Percentiles rank a stretch among this genome's conserved stretches.
phyloP scores from a whole-genome alignment of 2,113 vertebrate species.

The Ondatra zibethicus region DNA sequence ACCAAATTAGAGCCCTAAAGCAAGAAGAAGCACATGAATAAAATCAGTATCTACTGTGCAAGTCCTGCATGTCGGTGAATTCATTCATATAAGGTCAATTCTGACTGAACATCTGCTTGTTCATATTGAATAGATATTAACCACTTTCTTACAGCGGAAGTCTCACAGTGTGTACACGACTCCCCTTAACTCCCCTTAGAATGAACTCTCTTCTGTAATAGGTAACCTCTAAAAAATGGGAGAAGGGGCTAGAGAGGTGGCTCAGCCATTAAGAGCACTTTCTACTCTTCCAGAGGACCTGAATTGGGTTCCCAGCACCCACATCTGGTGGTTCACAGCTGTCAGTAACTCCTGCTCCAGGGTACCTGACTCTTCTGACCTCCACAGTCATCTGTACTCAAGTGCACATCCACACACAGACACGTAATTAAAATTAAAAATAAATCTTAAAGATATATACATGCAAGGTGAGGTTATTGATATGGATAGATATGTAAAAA shows the following conservation, averaged over 20 bases:
- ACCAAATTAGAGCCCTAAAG: not conserved
- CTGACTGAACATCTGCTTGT: not conserved
- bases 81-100: conserved; percentile 52
- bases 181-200: not conserved
- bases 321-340: no score
- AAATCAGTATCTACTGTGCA: conserved; percentile 31
- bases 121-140: conserved; percentile 53
- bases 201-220: not conserved
- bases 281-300: not conserved
- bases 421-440: not conserved
- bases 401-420: not conserved
- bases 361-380: no score
- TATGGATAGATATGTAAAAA: not conserved
- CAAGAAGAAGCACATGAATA: not conserved
- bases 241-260: not conserved
- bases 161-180: not conserved
- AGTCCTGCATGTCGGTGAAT: not conserved
- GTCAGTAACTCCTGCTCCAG: not conserved
- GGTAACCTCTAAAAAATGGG: not conserved
- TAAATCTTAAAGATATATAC: no score
- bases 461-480: not conserved
- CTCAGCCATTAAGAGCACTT: not conserved
- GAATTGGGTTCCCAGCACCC: not conserved
- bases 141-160: not conserved
- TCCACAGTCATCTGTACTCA: not conserved